These are phyloP conservation scores for Bucco capensis DNA, from an alignment of 2,113 vertebrate species.

Conservation along the genomic window DNA sequence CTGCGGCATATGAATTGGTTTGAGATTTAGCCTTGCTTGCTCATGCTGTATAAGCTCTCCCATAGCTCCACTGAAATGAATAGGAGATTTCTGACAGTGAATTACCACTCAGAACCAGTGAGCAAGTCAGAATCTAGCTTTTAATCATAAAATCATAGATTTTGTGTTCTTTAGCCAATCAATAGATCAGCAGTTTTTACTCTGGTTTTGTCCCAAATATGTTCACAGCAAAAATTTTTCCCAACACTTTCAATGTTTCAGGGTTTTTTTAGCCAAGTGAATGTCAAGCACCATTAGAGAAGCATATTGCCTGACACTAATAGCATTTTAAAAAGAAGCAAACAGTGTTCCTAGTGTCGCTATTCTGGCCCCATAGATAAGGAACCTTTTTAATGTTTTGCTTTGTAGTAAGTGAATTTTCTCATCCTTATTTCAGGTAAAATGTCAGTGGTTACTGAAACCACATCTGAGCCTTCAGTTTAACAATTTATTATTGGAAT, in stretches of 20 bases:
- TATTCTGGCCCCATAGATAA: constrained; percentile 69
- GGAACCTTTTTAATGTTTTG: constrained; percentile 52
- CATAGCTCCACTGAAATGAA: neutral
- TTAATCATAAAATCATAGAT: neutral
- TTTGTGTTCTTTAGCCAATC: neutral
- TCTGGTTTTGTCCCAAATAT: neutral
- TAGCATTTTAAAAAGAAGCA: constrained; percentile 60
- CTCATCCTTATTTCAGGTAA: constrained; percentile 56
- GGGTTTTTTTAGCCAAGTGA: neutral
- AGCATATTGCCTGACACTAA: constrained; percentile 63
- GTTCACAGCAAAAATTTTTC: neutral
- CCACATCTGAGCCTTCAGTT: constrained; percentile 5
- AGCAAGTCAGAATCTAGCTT: neutral
- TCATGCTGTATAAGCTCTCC: neutral
- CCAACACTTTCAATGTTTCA: neutral
- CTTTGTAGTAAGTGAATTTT: constrained; percentile 67
- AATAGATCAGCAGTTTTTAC: neutral
- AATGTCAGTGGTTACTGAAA: constrained; percentile 46
- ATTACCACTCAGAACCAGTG: neutral
- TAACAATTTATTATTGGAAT: constrained; percentile 39
- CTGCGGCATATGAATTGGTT: neutral
- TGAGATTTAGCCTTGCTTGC: neutral
- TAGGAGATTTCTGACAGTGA: neutral
- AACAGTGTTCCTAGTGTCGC: constrained; percentile 59
- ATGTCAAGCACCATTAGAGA: constrained; percentile 17